Conservation (phyloP, 2,113 vertebrate species). For the Saccopteryx bilineata region DNA sequence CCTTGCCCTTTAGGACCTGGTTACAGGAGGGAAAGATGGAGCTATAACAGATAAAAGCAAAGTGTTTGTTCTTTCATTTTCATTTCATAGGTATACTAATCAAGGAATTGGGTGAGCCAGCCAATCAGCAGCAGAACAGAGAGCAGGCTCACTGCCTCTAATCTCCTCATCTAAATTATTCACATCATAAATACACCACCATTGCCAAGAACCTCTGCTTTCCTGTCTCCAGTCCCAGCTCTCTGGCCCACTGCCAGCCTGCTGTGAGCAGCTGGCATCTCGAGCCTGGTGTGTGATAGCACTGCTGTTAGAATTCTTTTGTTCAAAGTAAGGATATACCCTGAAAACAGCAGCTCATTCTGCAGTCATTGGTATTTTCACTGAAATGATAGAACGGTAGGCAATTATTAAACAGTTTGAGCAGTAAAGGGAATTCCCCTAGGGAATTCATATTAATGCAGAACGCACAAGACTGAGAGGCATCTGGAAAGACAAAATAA, state of each 20-base stretch:
- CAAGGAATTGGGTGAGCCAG: background rate
- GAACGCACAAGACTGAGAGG: background rate
- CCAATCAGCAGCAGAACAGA: constrained; percentile 8
- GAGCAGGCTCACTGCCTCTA: background rate
- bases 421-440: background rate
- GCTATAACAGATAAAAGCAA: background rate
- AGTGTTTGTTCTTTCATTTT: constrained; percentile 17
- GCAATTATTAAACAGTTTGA: constrained; percentile 21
- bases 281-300: background rate
- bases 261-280: constrained; percentile 14
- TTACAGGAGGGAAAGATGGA: background rate
- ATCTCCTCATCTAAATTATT: constrained; percentile 49
- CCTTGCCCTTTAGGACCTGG: background rate
- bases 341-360: constrained; percentile 18
- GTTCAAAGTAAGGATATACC: constrained; percentile 33
- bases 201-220: constrained; percentile 58
- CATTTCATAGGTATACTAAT: constrained; percentile 40
- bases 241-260: constrained; percentile 22
- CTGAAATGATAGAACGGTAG: constrained; percentile 47
- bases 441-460: background rate
- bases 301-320: background rate
- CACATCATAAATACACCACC: background rate
- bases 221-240: constrained; percentile 37
- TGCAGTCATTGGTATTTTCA: constrained; percentile 49
- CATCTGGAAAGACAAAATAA: background rate